Evolutionary conservation across 23 tunicate species (phyloP).

Genomic region (Phallusia fumigata): DNA sequence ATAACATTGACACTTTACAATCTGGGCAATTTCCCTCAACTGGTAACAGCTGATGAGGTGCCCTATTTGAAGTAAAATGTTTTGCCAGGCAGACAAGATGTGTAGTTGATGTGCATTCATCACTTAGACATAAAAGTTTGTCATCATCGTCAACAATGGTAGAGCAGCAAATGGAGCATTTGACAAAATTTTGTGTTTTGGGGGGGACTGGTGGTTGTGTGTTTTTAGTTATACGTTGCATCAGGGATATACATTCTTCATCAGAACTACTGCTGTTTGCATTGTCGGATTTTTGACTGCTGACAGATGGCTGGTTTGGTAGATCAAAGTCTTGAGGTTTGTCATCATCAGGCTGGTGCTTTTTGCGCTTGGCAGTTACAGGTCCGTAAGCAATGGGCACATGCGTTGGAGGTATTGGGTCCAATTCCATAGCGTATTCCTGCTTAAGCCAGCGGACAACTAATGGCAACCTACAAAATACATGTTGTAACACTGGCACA

Average conservation of each 20-base stretch:
- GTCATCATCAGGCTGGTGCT: constrained; percentile 8
- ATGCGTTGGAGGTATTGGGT: constrained; percentile 72
- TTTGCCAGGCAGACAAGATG: constrained; percentile 65
- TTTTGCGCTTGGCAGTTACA: constrained; percentile 57
- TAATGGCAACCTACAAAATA: constrained; percentile 76
- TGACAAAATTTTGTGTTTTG: not conserved
- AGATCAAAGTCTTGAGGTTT: no score
- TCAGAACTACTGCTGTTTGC: not conserved
- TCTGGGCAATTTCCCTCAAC: constrained; percentile 71
- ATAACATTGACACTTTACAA: constrained; percentile 44
- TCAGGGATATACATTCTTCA: constrained; percentile 24
- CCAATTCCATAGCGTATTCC: constrained; percentile 60
- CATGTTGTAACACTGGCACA: not conserved
- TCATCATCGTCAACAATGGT: not conserved
- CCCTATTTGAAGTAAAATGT: constrained; percentile 30
- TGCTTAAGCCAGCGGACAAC: constrained; percentile 81
- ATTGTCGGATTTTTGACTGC: not conserved
- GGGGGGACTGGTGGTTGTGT: not conserved
- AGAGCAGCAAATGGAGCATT: not conserved
- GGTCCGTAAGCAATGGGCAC: constrained; percentile 82
- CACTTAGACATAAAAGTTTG: constrained; percentile 17
- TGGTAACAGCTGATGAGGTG: constrained; percentile 40
- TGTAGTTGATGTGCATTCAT: constrained; percentile 24
- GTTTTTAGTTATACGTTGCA: constrained; percentile 6
- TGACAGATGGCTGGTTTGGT: not conserved